phyloP scores from a whole-genome alignment of 2,797 vertebrate species.

The Enteromius anoplus region DNA sequence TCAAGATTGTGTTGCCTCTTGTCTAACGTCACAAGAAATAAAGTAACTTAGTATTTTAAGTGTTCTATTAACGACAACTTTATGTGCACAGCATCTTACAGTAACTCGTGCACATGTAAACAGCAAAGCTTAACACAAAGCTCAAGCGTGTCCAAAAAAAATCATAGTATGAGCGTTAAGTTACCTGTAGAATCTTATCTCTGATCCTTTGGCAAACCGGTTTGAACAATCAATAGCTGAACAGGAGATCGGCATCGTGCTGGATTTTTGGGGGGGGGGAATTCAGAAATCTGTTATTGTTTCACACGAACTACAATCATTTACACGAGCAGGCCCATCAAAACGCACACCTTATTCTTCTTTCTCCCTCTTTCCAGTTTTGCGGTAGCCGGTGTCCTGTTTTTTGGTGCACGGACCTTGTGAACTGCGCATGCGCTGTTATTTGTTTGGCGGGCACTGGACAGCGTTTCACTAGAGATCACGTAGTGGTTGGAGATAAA shows the following conservation, averaged over 20 bases:
- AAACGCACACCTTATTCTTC: background rate
- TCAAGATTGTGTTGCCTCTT: no score
- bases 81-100: background rate
- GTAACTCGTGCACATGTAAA: background rate
- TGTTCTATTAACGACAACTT: no score
- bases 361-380: no score
- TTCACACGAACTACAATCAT: background rate
- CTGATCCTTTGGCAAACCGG: constrained; percentile 81
- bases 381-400: no score
- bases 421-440: constrained; percentile 4
- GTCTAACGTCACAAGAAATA: background rate
- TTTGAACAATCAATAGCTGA: constrained; percentile 79
- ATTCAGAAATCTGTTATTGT: background rate
- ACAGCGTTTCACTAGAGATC: background rate
- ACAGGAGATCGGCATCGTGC: constrained; percentile 79
- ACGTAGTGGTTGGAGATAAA: background rate
- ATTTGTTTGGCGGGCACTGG: background rate
- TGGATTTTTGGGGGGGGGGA: background rate
- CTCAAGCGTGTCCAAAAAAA: background rate
- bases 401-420: no score
- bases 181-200: constrained; percentile 82
- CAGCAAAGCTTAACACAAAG: background rate
- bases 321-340: background rate
- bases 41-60: background rate
- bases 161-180: no score